Evolutionary conservation across 2,888 invertebrate species (phyloP).

Genomic region (Marronus borbonicus): DNA sequence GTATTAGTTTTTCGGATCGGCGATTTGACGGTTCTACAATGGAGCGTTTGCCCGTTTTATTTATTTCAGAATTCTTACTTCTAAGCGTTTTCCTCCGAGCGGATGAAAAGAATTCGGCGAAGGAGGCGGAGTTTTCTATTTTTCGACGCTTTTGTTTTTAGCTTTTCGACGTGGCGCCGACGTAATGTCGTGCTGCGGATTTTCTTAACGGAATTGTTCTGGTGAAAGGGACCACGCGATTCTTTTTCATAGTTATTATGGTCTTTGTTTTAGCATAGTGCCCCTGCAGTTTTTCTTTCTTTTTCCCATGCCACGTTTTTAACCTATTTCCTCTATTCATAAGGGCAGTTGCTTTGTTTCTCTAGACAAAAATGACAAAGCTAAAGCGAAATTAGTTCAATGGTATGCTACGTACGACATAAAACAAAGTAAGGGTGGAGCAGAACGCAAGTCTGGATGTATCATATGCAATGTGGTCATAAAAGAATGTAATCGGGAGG

Average conservation of each 20-base stretch:
- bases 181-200: constrained; percentile 1
- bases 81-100: constrained; percentile 10
- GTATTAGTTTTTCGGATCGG: constrained; percentile 48
- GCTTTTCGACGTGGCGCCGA: constrained; percentile 22
- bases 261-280: neutral
- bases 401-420: too few species aligned
- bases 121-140: constrained; percentile 20
- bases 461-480: too few species aligned
- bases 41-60: constrained; percentile 44
- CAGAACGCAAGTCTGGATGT: too few species aligned
- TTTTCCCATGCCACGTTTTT: too few species aligned
- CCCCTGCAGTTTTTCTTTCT: neutral
- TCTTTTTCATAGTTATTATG: constrained; percentile 2
- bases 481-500: too few species aligned
- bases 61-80: constrained; percentile 26
- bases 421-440: too few species aligned
- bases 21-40: constrained; percentile 49
- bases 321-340: neutral
- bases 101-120: neutral
- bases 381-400: neutral
- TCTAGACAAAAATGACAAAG: neutral
- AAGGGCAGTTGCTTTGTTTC: neutral
- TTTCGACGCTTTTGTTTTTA: constrained; percentile 34
- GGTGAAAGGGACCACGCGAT: constrained; percentile 19
- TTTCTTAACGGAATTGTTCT: constrained; percentile 25